Conservation (phyloP, 2,888 invertebrate genomes). For the Xylota segnis region DNA sequence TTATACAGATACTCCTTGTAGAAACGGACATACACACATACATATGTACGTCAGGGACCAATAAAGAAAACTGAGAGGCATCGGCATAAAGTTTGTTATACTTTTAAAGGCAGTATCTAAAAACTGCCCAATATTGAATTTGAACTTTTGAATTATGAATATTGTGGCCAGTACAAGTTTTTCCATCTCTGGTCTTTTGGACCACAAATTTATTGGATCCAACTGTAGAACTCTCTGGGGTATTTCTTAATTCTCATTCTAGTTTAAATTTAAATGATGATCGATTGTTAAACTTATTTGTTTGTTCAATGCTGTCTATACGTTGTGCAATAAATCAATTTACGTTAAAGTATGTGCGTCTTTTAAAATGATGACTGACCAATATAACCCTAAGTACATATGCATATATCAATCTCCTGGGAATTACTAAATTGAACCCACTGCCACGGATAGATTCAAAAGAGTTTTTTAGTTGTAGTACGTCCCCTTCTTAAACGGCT, state of each 20-base stretch:
- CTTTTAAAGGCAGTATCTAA: neutral
- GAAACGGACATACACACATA: too few relatives aligned
- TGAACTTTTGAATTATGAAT: slow-evolving; percentile 20
- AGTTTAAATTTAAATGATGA: slow-evolving; percentile 21
- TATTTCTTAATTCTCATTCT: neutral
- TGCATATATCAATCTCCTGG: neutral
- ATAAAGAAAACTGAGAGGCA: neutral
- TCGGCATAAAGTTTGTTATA: neutral
- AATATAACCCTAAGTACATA: neutral
- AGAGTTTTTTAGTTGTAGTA: too few relatives aligned
- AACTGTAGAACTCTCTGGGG: too few relatives aligned
- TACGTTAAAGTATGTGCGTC: neutral
- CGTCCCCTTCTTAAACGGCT: too few relatives aligned
- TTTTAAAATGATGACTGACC: neutral
- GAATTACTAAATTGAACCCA: neutral
- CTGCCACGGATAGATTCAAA: too few relatives aligned
- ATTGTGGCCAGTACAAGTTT: neutral
- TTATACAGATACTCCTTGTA: neutral
- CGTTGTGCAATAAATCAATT: slow-evolving; percentile 5
- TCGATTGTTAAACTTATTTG: slow-evolving; percentile 8
- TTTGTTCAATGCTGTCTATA: neutral
- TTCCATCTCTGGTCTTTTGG: neutral
- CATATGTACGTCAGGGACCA: too few relatives aligned
- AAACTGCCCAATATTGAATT: slow-evolving; percentile 25
- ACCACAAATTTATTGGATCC: slow-evolving; percentile 6